phyloP scores from a whole-genome alignment of 2,888 invertebrate species.

The Eudasyphora cyanicolor region DNA sequence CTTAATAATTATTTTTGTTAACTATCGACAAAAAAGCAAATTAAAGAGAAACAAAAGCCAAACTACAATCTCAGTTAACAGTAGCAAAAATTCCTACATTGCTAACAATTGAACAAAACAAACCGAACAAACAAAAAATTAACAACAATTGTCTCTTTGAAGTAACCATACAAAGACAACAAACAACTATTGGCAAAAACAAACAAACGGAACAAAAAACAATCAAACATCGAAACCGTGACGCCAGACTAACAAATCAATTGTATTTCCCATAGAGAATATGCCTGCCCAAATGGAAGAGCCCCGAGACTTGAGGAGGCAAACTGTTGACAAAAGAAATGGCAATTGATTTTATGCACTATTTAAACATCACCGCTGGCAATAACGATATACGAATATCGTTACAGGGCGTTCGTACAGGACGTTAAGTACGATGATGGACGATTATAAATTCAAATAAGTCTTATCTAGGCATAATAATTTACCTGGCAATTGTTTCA shows the following conservation, averaged over 20 bases:
- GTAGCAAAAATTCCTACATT: conserved; percentile 34
- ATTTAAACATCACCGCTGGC: conserved; percentile 66
- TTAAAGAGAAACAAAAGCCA: conserved; percentile 11
- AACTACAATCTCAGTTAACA: conserved; percentile 22
- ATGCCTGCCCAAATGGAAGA: conserved; percentile 40
- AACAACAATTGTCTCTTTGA: conserved; percentile 32
- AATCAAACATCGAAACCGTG: conserved; percentile 64
- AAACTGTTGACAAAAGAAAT: conserved; percentile 70
- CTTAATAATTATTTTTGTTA: conserved; percentile 21
- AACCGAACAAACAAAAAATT: background rate
- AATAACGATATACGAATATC: background rate
- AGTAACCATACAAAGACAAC: background rate
- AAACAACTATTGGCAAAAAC: background rate
- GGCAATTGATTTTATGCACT: conserved; percentile 78
- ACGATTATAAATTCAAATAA: too few relatives aligned
- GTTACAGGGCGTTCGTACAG: too few relatives aligned
- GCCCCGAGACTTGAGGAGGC: conserved; percentile 44
- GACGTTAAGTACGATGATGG: too few relatives aligned
- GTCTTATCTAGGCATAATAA: too few relatives aligned
- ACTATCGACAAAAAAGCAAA: conserved; percentile 8
- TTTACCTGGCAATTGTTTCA: too few relatives aligned
- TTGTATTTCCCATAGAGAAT: conserved; percentile 58
- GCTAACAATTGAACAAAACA: conserved; percentile 29
- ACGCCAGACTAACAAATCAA: conserved; percentile 64
- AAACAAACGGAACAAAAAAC: conserved; percentile 13